phyloP scores from a whole-genome alignment of 2,113 vertebrate species.

The Garra rufa region DNA sequence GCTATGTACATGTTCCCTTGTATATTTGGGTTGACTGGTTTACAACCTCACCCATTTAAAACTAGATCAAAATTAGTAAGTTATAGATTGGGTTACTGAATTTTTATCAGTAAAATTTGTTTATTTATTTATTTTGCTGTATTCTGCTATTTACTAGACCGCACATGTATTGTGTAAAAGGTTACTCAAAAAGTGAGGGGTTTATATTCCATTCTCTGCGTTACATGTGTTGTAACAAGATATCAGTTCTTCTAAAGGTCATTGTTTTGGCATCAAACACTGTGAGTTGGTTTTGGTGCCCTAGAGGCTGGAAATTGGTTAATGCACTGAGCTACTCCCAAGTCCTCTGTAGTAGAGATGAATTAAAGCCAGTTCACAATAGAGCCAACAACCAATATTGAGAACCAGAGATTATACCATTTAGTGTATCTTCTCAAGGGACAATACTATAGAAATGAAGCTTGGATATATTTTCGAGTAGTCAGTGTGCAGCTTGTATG shows the following conservation, averaged over 20 bases:
- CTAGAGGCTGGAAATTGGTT: conserved; percentile 8
- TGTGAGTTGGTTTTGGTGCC: background rate
- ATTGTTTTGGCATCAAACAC: conserved; percentile 7
- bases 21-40: background rate
- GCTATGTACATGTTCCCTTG: too few relatives aligned
- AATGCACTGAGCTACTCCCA: background rate
- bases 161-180: background rate
- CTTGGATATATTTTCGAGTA: too few relatives aligned
- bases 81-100: too few relatives aligned
- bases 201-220: background rate
- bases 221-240: conserved; percentile 9
- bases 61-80: too few relatives aligned
- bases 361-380: background rate
- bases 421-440: too few relatives aligned
- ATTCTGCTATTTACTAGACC: background rate
- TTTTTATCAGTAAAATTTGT: too few relatives aligned
- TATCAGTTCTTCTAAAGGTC: conserved; percentile 14
- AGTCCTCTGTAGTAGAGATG: background rate
- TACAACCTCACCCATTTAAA: background rate
- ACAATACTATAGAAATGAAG: too few relatives aligned
- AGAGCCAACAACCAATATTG: background rate
- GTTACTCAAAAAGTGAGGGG: background rate
- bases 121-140: background rate
- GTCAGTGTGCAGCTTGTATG: too few relatives aligned
- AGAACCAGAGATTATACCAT: background rate